phyloP scores from a whole-genome alignment of 2,797 vertebrate genomes.

The Catamblyrhynchus diadema region DNA sequence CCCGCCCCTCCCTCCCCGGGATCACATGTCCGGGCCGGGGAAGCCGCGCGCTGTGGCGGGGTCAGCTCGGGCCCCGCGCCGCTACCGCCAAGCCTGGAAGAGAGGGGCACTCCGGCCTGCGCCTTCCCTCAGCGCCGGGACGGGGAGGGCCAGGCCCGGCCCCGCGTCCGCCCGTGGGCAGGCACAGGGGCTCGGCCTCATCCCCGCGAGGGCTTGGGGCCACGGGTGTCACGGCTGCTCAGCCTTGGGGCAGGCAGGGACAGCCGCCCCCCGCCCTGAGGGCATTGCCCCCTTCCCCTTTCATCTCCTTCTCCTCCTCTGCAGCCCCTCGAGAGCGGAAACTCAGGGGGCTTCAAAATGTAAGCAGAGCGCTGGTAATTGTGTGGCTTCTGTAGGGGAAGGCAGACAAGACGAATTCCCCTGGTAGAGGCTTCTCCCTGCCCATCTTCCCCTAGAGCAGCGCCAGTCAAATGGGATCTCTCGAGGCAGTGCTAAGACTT shows the following conservation, averaged over 20 bases:
- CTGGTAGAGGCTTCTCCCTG: background rate
- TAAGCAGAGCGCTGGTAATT: background rate
- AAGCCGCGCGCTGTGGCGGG: conserved; percentile 90
- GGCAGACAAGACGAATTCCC: background rate
- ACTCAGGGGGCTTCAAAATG: background rate
- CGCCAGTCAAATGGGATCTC: background rate
- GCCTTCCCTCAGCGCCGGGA: background rate
- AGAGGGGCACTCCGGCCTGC: conserved; percentile 69
- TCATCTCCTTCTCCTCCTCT: background rate
- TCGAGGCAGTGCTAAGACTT: background rate
- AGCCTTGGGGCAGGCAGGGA: background rate
- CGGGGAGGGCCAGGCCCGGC: background rate
- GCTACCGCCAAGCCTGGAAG: conserved; percentile 79
- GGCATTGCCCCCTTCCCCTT: too few relatives aligned
- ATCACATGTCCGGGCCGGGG: background rate
- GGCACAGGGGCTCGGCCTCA: background rate
- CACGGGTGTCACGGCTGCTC: background rate
- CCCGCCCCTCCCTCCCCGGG: background rate
- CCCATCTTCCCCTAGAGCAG: background rate
- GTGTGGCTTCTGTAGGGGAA: background rate
- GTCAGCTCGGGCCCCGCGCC: conserved; percentile 81
- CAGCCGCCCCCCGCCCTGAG: fast-evolving
- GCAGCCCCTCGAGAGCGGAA: background rate
- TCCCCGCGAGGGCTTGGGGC: fast-evolving
- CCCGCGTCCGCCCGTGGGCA: background rate